Conservation (phyloP, 2,888 invertebrate genomes). For the Agonopterix heracliana region DNA sequence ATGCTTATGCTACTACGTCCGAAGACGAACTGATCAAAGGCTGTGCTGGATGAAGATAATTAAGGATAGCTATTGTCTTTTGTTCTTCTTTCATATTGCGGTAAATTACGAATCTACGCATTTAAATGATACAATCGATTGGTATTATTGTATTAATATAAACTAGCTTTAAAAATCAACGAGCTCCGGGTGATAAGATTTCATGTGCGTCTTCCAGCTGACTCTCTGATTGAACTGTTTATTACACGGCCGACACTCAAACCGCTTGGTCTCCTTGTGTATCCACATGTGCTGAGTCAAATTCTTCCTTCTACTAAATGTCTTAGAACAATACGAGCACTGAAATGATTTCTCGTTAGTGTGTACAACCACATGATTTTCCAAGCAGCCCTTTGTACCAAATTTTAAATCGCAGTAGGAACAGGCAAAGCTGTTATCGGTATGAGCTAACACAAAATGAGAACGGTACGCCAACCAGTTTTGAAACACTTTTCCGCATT, state of each 20-base stretch:
- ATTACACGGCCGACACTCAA: conserved; percentile 43
- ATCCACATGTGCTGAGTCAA: conserved; percentile 61
- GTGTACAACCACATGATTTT: conserved; percentile 64
- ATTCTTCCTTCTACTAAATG: conserved; percentile 64
- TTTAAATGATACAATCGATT: too few relatives aligned
- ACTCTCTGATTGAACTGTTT: conserved; percentile 60
- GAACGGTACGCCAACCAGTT: conserved; percentile 44
- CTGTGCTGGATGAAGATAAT: too few relatives aligned
- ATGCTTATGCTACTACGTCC: too few relatives aligned
- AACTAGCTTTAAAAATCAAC: conserved; percentile 16
- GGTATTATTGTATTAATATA: too few relatives aligned
- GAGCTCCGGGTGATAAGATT: conserved; percentile 40
- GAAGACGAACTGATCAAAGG: too few relatives aligned
- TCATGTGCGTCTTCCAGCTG: conserved; percentile 52
- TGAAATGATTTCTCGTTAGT: conserved; percentile 61
- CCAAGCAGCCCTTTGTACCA: conserved; percentile 33
- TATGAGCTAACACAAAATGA: conserved; percentile 49
- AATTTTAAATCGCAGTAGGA: conserved; percentile 50
- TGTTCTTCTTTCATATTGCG: too few relatives aligned
- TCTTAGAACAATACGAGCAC: conserved; percentile 64
- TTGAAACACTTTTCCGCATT: conserved; percentile 40
- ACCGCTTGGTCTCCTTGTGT: conserved; percentile 52
- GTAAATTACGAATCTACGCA: too few relatives aligned
- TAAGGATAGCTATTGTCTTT: too few relatives aligned
- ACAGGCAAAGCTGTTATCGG: conserved; percentile 46